Base-by-base conservation (phyloP, 2,888 invertebrate genomes). In the Dolichomitus sp. region DNA sequence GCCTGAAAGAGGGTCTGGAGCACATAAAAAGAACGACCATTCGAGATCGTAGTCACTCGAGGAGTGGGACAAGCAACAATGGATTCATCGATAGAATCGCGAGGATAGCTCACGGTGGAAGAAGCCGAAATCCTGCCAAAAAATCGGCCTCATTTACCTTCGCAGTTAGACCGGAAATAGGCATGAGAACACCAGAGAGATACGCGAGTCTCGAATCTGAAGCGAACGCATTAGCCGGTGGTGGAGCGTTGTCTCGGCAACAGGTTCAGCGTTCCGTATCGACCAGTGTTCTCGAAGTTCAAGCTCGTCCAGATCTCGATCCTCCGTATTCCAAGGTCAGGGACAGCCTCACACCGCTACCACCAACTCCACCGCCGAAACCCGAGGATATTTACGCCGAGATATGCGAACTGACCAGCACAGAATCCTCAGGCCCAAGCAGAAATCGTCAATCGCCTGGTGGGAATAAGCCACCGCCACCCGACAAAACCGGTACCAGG, bases 241-340 rank as follows among this genome's bases (percentile, higher is more conserved):
- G 65, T 45, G 80, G 54, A 66, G 63, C 65, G 73, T 83, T 83
- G 40, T 86, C 87, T 54, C 88, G 90, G 37, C 91, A 89, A 19
- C 92, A 91, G 61, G 92, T 92, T 45, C 92, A 93, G 77, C 88
- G 93, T 80, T 93, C 93, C 14, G 90, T 93, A 57, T 93, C 93
- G n/a, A 93, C 93, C 17, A 93, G 93, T 42, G 92, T 92, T 7
- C 86, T 93, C 19, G 93, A 93, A 73, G 85, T 92, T 6, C 85
- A 87, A 9, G 88, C 89, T 40, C 86, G 88, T 50, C 74, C 86
- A 12, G 92, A 92, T 72, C 84, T 89, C 66, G 93, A 94, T 86
- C 91, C 93, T 4, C 94, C 94, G 2, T 94, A 94, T 23, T 93
- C 94, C 70, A 92, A 93, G 84, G 94, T 94, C 81, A 90, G 92